Conservation (phyloP, 2,797 vertebrate species). For the Lacerta agilis region DNA sequence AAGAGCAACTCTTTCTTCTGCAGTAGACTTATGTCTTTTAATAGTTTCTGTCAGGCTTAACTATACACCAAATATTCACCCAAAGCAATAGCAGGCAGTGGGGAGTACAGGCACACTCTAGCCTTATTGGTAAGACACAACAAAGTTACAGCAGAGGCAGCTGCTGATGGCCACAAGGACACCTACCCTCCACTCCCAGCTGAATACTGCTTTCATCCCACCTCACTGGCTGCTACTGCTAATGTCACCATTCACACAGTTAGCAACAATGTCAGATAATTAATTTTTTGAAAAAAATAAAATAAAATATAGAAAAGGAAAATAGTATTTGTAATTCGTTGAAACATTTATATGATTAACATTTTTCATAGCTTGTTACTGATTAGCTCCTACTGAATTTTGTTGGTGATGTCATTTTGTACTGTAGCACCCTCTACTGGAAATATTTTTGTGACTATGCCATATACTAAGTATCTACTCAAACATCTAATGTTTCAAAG, state of each 20-base stretch:
- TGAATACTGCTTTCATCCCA: not conserved
- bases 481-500: not conserved
- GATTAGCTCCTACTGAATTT: not conserved
- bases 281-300: no score
- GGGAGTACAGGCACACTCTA: no score
- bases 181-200: not conserved
- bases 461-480: not conserved
- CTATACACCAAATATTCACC: not conserved
- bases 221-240: not conserved
- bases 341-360: not conserved
- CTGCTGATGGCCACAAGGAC: not conserved
- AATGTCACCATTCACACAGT: not conserved
- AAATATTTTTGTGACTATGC: not conserved
- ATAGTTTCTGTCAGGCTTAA: no score
- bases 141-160: not conserved
- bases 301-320: not conserved
- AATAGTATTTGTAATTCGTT: not conserved
- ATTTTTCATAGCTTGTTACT: not conserved
- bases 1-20: not conserved
- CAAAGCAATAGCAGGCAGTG: not conserved
- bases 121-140: not conserved
- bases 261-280: no score
- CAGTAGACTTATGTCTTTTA: not conserved
- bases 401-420: not conserved
- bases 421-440: slow-evolving; percentile 59